Evolutionary conservation across 2,888 invertebrate genomes (phyloP), one percentile per base, ranked within the genome.

Genomic region (Pristionchus arcanus): DNA sequence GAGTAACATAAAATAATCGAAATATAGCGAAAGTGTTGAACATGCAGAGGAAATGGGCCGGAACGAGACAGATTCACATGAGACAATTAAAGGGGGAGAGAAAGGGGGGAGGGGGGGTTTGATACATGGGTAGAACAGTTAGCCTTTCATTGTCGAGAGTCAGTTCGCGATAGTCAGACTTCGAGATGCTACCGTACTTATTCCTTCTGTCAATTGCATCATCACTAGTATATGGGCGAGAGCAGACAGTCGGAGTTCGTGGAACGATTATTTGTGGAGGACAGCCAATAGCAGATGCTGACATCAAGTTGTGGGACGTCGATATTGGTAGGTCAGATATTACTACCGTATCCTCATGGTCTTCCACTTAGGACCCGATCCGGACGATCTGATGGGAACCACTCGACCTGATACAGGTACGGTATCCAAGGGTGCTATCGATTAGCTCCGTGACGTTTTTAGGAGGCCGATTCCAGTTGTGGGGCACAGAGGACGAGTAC

Each of bases 331-430:
- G 81, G 81, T 49, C 53, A 49, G 19, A 16, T 4, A 2, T 0
- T 0, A 31, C n/a, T 34, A 37, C 49, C 31, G 31, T 59, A 34
- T 21, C 4, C 59, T 19, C 9, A 34, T 34, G 11, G 1, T 84
- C 19, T 53, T 55, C 59, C 34, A 7, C 37, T 59, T 34, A 84
- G 84, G 84, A 59, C 84, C 59, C 84, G 84, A 84, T 84, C 84
- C 84, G 34, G 84, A 84, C 28, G 84, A 84, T n/a, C 55, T 84
- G 21, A 84, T 84, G 84, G 84, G 34, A 31, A 84, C 84, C 21
- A 84, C 31, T 21, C 21, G 59, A 31, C 84, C 55, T 13, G 81
- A 81, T 81, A 9, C 49, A 49, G 81, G 81, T 81, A 81, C 49
- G 81, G 81, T 53, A 81, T 7, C 49, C 25, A 13, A 13, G 25